Conservation (phyloP, 2,888 invertebrate species). For the Frankliniella fusca region DNA sequence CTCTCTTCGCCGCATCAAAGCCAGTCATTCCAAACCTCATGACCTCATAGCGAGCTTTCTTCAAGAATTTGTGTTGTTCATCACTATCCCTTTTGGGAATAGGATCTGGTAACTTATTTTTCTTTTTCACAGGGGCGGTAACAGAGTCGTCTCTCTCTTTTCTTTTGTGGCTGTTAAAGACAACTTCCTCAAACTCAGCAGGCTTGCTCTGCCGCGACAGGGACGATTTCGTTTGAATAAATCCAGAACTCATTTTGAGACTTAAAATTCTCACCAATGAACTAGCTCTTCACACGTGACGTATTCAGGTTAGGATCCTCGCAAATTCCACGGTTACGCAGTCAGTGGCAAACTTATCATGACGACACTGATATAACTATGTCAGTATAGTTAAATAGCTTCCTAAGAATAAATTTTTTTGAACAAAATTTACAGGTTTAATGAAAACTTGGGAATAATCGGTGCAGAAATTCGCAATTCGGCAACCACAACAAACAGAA, state of each 20-base stretch:
- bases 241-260: not conserved
- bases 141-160: not conserved
- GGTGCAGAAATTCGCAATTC: too few relatives aligned
- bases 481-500: too few relatives aligned
- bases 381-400: too few relatives aligned
- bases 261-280: too few relatives aligned
- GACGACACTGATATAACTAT: too few relatives aligned
- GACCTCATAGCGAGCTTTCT: constrained; percentile 72
- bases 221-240: not conserved
- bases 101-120: not conserved
- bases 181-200: not conserved
- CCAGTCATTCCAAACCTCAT: constrained; percentile 79
- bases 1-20: constrained; percentile 63
- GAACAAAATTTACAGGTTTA: too few relatives aligned
- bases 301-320: not conserved
- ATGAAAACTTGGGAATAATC: too few relatives aligned
- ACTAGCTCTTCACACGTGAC: not conserved
- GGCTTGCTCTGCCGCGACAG: not conserved
- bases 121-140: not conserved
- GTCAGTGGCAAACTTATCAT: too few relatives aligned
- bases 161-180: not conserved
- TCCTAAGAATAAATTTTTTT: too few relatives aligned
- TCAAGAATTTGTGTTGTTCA: constrained; percentile 62
- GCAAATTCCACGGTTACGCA: too few relatives aligned
- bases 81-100: constrained; percentile 35